Evolutionary conservation across 2,797 vertebrate genomes (phyloP).

Genomic region (Takifugu rubripes): DNA sequence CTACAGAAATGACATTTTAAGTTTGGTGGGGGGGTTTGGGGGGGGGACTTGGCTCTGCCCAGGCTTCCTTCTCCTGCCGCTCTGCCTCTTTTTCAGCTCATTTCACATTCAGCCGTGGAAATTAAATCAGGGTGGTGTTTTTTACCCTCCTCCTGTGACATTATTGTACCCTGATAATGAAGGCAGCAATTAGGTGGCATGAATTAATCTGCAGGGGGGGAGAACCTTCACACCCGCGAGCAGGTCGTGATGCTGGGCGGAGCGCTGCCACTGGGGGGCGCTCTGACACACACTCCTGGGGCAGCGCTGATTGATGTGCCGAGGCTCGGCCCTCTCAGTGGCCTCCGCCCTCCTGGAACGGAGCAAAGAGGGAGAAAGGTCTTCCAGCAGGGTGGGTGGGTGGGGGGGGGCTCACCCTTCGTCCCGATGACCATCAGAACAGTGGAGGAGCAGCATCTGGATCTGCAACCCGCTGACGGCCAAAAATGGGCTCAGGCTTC

Average conservation of each 20-base stretch:
- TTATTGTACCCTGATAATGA: slow-evolving; percentile 64
- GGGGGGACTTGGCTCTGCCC: too few relatives aligned
- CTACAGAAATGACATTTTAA: too few relatives aligned
- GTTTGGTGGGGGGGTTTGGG: too few relatives aligned
- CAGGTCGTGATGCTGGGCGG: slow-evolving; percentile 22
- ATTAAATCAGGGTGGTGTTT: slow-evolving; percentile 58
- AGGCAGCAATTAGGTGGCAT: slow-evolving; percentile 53
- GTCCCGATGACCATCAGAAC: slow-evolving; percentile 37
- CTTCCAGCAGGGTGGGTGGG: slow-evolving; percentile 46
- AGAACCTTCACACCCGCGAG: slow-evolving; percentile 12
- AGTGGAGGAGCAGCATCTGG: slow-evolving; percentile 18
- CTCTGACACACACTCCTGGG: slow-evolving; percentile 36
- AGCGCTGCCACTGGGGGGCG: slow-evolving; percentile 59
- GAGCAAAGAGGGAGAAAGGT: slow-evolving; percentile 52
- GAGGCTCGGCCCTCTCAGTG: slow-evolving; percentile 66
- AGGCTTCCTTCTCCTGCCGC: too few relatives aligned
- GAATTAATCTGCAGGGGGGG: background rate
- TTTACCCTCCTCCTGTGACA: slow-evolving; percentile 44
- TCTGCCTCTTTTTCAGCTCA: slow-evolving; percentile 67
- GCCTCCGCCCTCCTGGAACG: slow-evolving; percentile 62
- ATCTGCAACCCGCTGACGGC: slow-evolving; percentile 29
- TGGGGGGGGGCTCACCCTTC: slow-evolving; percentile 46
- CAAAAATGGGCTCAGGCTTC: too few relatives aligned
- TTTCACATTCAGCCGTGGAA: slow-evolving; percentile 66
- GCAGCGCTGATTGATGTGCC: slow-evolving; percentile 69